Evolutionary conservation across 2,113 vertebrate species (phyloP).

Genomic region (Ancistrus triradiatus): DNA sequence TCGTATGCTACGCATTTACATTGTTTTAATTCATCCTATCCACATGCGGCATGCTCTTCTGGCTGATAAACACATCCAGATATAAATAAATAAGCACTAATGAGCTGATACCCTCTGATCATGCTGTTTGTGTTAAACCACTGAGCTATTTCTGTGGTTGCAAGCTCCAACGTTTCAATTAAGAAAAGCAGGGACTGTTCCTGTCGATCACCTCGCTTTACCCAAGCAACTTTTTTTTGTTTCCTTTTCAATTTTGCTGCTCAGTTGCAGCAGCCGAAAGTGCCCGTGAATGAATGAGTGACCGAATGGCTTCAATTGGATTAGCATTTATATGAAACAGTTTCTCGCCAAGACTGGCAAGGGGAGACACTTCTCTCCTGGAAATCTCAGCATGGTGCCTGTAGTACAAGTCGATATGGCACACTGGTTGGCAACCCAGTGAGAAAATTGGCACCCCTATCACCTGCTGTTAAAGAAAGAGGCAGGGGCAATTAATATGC

Average conservation of each 20-base stretch:
- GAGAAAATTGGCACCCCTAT: constrained; percentile 36
- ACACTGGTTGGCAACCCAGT: constrained; percentile 21
- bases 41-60: too few relatives aligned
- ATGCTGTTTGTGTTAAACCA: neutral
- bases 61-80: neutral
- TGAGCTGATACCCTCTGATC: neutral
- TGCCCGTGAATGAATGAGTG: constrained; percentile 35
- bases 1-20: neutral
- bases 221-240: constrained; percentile 42
- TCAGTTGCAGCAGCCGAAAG: constrained; percentile 26
- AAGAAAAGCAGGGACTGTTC: constrained; percentile 23
- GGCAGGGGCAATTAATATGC: constrained; percentile 29
- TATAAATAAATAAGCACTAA: constrained; percentile 14
- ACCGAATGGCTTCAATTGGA: constrained; percentile 38
- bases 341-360: constrained; percentile 24
- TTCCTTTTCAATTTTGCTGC: constrained; percentile 32
- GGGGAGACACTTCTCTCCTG: constrained; percentile 23
- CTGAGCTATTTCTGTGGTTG: neutral
- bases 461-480: constrained; percentile 14
- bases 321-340: constrained; percentile 55
- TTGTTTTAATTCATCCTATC: too few relatives aligned
- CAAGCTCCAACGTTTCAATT: constrained; percentile 20
- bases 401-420: neutral
- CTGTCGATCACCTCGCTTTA: constrained; percentile 31
- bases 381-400: constrained; percentile 13